Evolutionary conservation across 2,797 vertebrate genomes (phyloP), one percentile per base, ranked within the genome.

Genomic region (Brotula barbata): DNA sequence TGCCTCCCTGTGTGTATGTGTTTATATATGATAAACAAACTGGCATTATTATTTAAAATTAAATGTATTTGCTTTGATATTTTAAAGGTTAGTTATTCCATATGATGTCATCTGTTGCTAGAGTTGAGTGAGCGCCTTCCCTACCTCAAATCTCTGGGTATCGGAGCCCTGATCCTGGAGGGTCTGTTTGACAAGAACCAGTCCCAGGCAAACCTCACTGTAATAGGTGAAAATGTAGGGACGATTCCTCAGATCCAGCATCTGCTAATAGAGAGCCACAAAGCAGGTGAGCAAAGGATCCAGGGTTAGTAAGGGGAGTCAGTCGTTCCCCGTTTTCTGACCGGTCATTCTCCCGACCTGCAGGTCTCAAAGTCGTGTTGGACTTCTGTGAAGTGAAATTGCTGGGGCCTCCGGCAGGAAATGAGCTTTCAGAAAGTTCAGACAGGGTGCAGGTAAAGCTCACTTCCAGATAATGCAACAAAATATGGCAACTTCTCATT

Each of bases 311-410:
- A n/a, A n/a, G n/a, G n/a, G 3, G 20, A 13, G 2, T 44, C 42
- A 14, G 19, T 21, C 19, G 3, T 21, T 6, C 10, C 21, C 7
- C 13, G 1, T 22, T 1, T 25, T 2, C 44, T 51, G n/a, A 4
- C 44, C 68, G 64, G 6, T 47, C 31, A 22, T 41, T 17, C 28
- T 20, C 31, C 22, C 62, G 11, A 46, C 20, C 21, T 56, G 15
- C 63, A 92, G 92, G 74, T 71, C 73, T 93, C 19, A 90, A 73
- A 81, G 79, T 92, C 39, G 62, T 93, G 58, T 57, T 93, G n/a
- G 88, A 91, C 54, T 48, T 92, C 25, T 92, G 92, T 75, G 64
- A 81, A 9, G 28, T 85, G 63, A 64, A 86, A 44, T 55, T 88
- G 11, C 50, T 50, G 37, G 68, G 43, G 40, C 45, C 47, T 33